These are phyloP conservation scores for Noctuana brunneofusca DNA, from an alignment of 2,888 invertebrate species.

Conservation along the genomic window DNA sequence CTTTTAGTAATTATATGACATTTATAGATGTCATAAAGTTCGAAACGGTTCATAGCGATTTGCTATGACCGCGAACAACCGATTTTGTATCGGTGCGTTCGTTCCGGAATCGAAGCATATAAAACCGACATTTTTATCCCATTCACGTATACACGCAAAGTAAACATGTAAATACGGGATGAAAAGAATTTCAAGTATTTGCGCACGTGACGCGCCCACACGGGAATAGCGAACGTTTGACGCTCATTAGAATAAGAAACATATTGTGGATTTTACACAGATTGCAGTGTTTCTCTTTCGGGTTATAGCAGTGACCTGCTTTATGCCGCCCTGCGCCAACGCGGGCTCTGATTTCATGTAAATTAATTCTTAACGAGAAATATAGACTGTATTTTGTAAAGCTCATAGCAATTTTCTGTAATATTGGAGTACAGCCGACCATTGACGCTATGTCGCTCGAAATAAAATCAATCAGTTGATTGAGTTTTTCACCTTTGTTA, in stretches of 20 bases:
- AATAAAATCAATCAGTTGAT: too few species aligned
- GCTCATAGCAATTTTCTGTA: too few species aligned
- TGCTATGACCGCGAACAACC: slow-evolving; percentile 64
- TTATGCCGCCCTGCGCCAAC: too few species aligned
- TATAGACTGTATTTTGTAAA: too few species aligned
- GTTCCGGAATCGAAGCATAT: slow-evolving; percentile 21
- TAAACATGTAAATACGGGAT: slow-evolving; percentile 36
- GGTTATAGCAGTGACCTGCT: background rate
- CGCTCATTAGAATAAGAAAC: background rate
- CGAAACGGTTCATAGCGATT: slow-evolving; percentile 70
- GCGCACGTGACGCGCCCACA: slow-evolving; percentile 30
- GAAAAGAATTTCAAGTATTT: slow-evolving; percentile 34
- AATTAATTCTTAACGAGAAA: too few species aligned
- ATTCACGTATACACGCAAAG: slow-evolving; percentile 26
- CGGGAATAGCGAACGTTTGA: slow-evolving; percentile 1
- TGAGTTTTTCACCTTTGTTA: too few species aligned
- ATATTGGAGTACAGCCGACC: too few species aligned
- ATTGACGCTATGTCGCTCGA: too few species aligned
- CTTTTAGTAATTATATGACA: slow-evolving; percentile 41
- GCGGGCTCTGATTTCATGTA: too few species aligned
- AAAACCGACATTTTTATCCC: slow-evolving; percentile 30
- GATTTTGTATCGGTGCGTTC: slow-evolving; percentile 41
- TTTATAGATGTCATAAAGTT: slow-evolving; percentile 67
- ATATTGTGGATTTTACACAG: background rate
- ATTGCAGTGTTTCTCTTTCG: background rate